Base-by-base conservation (phyloP, 2,797 vertebrate species). In the Bucorvus abyssinicus region DNA sequence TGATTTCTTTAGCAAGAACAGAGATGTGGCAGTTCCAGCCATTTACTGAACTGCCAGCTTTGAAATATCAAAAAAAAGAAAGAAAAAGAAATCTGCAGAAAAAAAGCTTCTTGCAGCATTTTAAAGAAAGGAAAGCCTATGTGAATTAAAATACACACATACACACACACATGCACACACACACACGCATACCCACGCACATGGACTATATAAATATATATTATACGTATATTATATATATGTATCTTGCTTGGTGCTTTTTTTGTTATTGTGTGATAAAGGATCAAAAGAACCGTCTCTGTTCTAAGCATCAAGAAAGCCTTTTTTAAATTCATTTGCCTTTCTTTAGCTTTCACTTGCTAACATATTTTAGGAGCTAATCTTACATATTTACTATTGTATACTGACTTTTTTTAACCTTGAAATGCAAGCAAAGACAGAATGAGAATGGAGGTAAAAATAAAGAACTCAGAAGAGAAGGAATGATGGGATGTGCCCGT, bases 1-100 rank as follows among this genome's bases (percentile, higher is more conserved):
- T 99, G 99, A 99, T 99, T 99, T 99, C 99, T 99, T 99, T 99
- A 99, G 99, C 99, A 99, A 99, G 99, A 99, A 99, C 99, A 99
- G 99, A 99, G 99, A 99, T 99, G 99, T 99, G 99, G 99, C 99
- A 99, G 99, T 99, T 99, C 98, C 99, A 99, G 99, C 99, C 99
- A 99, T 99, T 99, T 99, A 99, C 99, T 99, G 99, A 99, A 99
- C 99, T 99, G 99, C 99, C 99, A 99, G 99, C 99, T 99, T 99
- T 99, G 99, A 99, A 99, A 99, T 99, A 99, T 99, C 98, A 99
- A 99, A 99, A 98, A 97, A 95, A 96, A 96, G 91, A 91, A 96
- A 88, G 96, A 98, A 97, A 98, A 97, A 97, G 91, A 97, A 98
- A 97, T 94, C 97, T 98, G 97, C 97, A 97, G 96, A 63, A 30